Percentiles rank a stretch among this genome's conserved stretches.
Evolutionary conservation across 1,140 invertebrate genomes (phyloP).

Genomic region (Procambarus virginalis): DNA sequence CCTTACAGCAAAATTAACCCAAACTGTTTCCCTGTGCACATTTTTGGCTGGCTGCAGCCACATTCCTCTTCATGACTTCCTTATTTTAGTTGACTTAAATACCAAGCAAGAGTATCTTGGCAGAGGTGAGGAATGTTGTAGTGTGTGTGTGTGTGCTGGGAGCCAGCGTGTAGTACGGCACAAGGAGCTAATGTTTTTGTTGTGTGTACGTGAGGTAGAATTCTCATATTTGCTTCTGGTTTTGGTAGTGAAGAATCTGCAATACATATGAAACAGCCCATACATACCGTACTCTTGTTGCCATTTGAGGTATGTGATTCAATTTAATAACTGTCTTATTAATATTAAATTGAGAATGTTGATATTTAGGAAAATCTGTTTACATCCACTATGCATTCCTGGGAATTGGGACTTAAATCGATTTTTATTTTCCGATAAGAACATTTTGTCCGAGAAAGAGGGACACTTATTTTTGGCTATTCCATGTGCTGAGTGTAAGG

Average conservation of each 20-base stretch:
- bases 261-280: background rate
- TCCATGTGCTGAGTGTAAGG: no score
- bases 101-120: slow-evolving; percentile 52
- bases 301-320: no score
- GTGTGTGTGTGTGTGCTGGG: slow-evolving; percentile 24
- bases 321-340: no score
- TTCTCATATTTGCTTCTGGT: background rate
- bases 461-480: no score
- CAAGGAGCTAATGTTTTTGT: background rate
- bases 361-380: no score
- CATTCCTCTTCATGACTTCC: slow-evolving; percentile 56
- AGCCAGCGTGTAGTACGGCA: slow-evolving; percentile 34
- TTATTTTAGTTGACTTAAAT: slow-evolving; percentile 65
- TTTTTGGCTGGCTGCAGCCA: slow-evolving; percentile 39
- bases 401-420: no score
- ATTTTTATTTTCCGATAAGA: no score
- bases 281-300: no score
- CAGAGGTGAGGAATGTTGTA: slow-evolving; percentile 50
- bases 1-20: slow-evolving; percentile 16
- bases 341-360: no score
- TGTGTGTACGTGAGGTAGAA: background rate
- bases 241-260: background rate
- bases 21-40: slow-evolving; percentile 19
- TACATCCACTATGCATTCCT: no score
- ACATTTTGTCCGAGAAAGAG: no score